Percentiles rank a stretch among this genome's conserved stretches.
These are phyloP conservation scores for Oscheius sp. DNA, from an alignment of 2,888 invertebrate species.

Conservation along the genomic window DNA sequence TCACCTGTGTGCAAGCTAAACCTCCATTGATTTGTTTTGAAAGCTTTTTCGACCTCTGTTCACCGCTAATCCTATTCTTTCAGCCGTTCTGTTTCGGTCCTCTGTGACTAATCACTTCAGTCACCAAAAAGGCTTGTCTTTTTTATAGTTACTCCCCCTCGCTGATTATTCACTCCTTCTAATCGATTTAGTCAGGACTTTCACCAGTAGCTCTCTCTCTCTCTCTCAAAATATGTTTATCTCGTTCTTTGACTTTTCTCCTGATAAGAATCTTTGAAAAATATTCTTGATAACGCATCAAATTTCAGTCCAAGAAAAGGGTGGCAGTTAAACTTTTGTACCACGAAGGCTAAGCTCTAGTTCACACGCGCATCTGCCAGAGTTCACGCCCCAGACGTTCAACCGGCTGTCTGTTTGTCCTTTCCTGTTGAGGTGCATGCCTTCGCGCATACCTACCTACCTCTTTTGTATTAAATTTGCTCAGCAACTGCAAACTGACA, in stretches of 20 bases:
- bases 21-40: conserved; percentile 23
- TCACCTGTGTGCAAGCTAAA: conserved; percentile 15
- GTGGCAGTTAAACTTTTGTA: no score
- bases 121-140: neutral
- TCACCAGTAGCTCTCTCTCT: no score
- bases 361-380: conserved; percentile 8
- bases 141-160: conserved; percentile 4
- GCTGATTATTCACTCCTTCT: neutral
- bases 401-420: conserved; percentile 27
- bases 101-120: conserved; percentile 12
- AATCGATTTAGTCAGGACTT: no score
- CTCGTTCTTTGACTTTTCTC: no score
- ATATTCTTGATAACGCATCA: no score
- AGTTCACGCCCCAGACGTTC: conserved; percentile 29
- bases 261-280: no score
- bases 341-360: no score
- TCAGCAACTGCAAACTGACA: conserved; percentile 18
- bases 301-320: no score
- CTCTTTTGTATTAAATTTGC: conserved; percentile 28
- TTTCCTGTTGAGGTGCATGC: conserved; percentile 25
- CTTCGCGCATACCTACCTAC: conserved; percentile 23
- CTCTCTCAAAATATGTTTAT: no score
- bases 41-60: neutral
- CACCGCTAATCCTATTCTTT: conserved; percentile 10
- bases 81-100: neutral